Conservation (phyloP, 2,797 vertebrate species). For the Acipenser oxyrinchus region DNA sequence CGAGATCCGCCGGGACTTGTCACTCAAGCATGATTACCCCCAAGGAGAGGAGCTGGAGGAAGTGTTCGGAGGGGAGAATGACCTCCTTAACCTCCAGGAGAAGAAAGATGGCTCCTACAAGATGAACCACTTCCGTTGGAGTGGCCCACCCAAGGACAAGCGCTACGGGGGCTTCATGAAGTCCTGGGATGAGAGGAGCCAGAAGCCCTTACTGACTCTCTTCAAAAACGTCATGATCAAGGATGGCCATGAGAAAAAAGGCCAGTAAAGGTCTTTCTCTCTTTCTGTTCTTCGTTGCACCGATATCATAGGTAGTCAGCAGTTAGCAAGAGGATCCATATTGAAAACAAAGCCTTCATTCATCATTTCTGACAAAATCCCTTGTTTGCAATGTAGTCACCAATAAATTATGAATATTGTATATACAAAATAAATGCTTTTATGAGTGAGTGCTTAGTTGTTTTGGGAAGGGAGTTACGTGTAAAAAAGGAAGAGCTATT, state of each 20-base stretch:
- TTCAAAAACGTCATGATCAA: constrained; percentile 69
- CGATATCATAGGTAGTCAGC: no score
- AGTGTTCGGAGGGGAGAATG: constrained; percentile 19
- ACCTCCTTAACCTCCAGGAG: background rate
- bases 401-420: constrained; percentile 30
- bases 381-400: constrained; percentile 22
- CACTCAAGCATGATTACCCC: constrained; percentile 26
- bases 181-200: constrained; percentile 46
- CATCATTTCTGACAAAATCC: background rate
- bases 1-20: constrained; percentile 58
- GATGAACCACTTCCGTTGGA: constrained; percentile 77
- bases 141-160: constrained; percentile 60
- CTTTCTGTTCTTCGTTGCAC: no score
- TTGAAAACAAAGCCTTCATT: constrained; percentile 4
- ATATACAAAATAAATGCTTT: constrained; percentile 22
- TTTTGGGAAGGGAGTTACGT: constrained; percentile 7
- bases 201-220: constrained; percentile 63
- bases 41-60: constrained; percentile 26
- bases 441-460: constrained; percentile 14
- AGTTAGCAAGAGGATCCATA: constrained; percentile 4
- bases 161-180: constrained; percentile 64
- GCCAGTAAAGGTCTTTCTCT: constrained; percentile 36
- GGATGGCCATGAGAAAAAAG: constrained; percentile 57
- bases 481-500: constrained; percentile 18
- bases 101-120: constrained; percentile 39